Evolutionary conservation across 2,888 invertebrate genomes (phyloP), one percentile per base, ranked within the genome.

Genomic region (Conus canariensis): DNA sequence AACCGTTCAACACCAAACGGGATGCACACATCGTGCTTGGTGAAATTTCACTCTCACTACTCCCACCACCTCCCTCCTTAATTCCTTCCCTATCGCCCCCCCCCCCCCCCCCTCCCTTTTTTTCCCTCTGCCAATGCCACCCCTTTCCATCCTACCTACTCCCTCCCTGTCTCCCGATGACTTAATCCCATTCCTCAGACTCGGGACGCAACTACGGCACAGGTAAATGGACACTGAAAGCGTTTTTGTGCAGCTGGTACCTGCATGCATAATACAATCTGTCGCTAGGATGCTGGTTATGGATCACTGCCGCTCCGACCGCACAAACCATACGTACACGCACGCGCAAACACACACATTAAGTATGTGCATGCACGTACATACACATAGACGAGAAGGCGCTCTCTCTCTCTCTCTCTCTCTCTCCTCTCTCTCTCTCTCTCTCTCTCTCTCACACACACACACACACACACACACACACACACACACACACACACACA

Each of bases 351-450:
- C 45, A 45, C 45, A 45, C 45, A 45, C 45, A 45, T 45, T 45
- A 45, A 45, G 45, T 45, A 45, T 45, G 45, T 4, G 45, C 45
- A 45, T 45, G 45, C 45, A 45, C 45, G 45, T 45, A 45, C 45
- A 45, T 45, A 4, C 45, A 45, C 45, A 3, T 4, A 45, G 30
- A 30, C 30, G 30, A 30, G 45, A 45, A 87, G 4, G 4, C 74
- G 25, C 74, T 74, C n/a, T 56, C 87, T 67, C 25, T 87, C 87
- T 67, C 67, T 87, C 67, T 87, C 67, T 67, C 67, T 87, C 87
- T 87, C 30, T 67, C 67, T 87, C 87, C 22, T 87, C 67, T 87
- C 67, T 60, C n/a, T 60, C 87, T 67, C 87, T 67, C 67, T 67
- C 87, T 87, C 87, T 67, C 70, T 70, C 70, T 19, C 22, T 19